Base-by-base conservation (phyloP, 2,888 invertebrate species). In the Agrotis puta region DNA sequence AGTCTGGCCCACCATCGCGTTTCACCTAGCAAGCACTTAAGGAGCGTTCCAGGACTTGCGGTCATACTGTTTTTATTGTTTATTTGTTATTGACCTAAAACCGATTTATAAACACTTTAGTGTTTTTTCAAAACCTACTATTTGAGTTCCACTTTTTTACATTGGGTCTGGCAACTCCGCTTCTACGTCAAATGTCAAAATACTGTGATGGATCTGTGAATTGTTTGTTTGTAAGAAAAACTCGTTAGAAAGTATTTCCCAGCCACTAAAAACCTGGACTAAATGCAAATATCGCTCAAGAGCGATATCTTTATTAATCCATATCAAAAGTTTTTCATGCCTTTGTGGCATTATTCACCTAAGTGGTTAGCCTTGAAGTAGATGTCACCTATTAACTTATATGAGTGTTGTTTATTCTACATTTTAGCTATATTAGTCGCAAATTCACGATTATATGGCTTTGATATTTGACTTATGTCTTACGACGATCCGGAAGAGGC, bases 361-460 rank as follows among this genome's bases (percentile, higher is more conserved):
- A 93, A 94, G 94, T 95, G 92, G 96, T 95, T 96, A 96, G 96
- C 96, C 96, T 96, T 96, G 96, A 96, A 96, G 93, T 95, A 93
- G 93, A 95, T 96, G 95, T 95, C 96, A 96, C 92, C 91, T 94
- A 93, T 92, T 93, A 93, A 90, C 89, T 90, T 91, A 92, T 90
- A 95, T 94, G 93, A 95, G 95, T 95, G 94, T 95, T 96, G 95
- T 96, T 96, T 95, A 96, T 95, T 95, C 95, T 94, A 94, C 91
- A 94, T 93, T 95, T 94, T 95, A 95, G 94, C 92, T 88, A 89
- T 92, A 95, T 94, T 94, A 93, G 93, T 92, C 88, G 90, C 88
- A 89, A 92, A 93, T 94, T 93, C 87, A 93, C 91, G 93, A 93
- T 95, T 96, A 95, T 96, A 96, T 96, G 96, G 96, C 95, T 95